Evolutionary conservation across 2,113 vertebrate genomes (phyloP), one percentile per base, ranked within the genome.

Genomic region (Delphinapterus leucas): DNA sequence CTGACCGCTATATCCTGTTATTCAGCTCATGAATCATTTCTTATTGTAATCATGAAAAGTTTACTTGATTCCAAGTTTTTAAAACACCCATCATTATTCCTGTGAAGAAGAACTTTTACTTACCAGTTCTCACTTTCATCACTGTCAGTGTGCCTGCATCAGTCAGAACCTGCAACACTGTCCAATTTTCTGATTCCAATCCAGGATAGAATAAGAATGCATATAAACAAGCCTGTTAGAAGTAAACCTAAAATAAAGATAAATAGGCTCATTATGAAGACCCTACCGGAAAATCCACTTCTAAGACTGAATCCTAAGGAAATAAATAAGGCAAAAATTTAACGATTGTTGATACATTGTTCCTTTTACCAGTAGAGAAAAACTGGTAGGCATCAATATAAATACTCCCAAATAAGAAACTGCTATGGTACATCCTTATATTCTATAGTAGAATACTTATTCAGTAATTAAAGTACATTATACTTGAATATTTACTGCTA

Each of bases 1-100:
- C 18, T 97, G 67, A 96, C 60, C 38, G 77, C 67, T 96, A 53
- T 94, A 92, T 70, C 23, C 31, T 63, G 25, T 88, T 93, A 93
- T 80, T 97, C 33, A 87, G 55, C 20, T 87, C 47, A 83, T 83
- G 20, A 84, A 63, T 85, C 58, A 88, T 90, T 65, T 93, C n/a
- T 94, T 74, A 88, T 8, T 68, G 36, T 60, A 58, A 21, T 84
- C 49, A 60, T 81, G 65, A 95, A 84, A 93, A 95, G 21, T 84
- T 4, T 55, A 79, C 70, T 55, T 90, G 58, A 93, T 63, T 95
- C 55, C 70, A 83, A 49, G n/a, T 87, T 90, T 90, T 95, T 67
- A 23, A 93, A 92, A 60, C 31, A 58, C 25, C 11, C 14, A 77
- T 79, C 84, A 96, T 93, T 87, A 55, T 93, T 90, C 58, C 63